A percentile compares a stretch with the other conserved stretches of the same genome.
These are phyloP conservation scores for Chloromyia formosa DNA, from an alignment of 2,888 invertebrate species.

Conservation along the genomic window DNA sequence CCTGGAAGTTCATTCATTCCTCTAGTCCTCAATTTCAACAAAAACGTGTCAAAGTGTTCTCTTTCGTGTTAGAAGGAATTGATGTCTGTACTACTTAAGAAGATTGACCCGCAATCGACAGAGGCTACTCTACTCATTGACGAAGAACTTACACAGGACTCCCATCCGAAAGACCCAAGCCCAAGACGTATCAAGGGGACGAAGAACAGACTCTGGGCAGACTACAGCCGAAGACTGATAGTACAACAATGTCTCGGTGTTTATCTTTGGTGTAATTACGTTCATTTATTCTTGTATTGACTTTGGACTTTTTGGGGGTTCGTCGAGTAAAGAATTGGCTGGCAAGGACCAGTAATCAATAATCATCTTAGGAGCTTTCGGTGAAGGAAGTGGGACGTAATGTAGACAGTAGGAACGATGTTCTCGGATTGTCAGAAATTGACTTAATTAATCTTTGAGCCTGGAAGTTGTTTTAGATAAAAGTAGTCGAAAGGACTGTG, in stretches of 20 bases:
- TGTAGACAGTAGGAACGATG: not conserved
- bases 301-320: constrained; percentile 49
- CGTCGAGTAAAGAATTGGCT: constrained; percentile 53
- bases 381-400: not conserved
- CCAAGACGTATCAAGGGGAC: constrained; percentile 20
- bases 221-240: not conserved
- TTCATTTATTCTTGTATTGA: constrained; percentile 55
- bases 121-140: not conserved
- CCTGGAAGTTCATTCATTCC: not conserved
- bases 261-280: constrained; percentile 55
- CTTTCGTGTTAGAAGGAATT: constrained; percentile 49
- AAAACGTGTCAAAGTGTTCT: constrained; percentile 47
- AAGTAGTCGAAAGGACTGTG: too few relatives aligned
- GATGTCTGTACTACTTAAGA: constrained; percentile 32
- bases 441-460: constrained; percentile 41
- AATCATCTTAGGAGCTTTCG: constrained; percentile 18
- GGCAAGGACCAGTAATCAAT: constrained; percentile 53
- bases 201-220: too few relatives aligned
- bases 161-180: constrained; percentile 9
- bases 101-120: constrained; percentile 40
- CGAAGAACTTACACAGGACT: constrained; percentile 12
- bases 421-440: constrained; percentile 7
- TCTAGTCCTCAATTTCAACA: not conserved
- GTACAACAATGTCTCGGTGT: constrained; percentile 49
- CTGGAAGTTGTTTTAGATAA: not conserved